Conservation (phyloP, 2,797 vertebrate genomes). For the Periophthalmus magnuspinnatus region DNA sequence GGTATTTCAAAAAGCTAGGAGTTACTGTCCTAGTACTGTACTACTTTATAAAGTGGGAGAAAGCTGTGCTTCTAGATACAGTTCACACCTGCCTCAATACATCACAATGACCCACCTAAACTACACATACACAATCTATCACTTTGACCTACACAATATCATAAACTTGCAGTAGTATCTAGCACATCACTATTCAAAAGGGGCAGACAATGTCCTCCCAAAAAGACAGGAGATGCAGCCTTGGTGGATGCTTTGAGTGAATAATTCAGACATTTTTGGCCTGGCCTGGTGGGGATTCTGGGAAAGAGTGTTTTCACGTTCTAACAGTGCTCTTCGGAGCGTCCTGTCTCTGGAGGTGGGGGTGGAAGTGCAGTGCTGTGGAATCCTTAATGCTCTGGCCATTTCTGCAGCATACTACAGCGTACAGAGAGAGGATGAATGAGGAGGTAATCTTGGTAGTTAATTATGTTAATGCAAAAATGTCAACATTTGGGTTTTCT, state of each 20-base stretch:
- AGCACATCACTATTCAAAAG: background rate
- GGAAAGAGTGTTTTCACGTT: constrained; percentile 15
- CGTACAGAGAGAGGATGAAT: constrained; percentile 26
- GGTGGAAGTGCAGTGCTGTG: constrained; percentile 42
- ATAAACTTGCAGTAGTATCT: background rate
- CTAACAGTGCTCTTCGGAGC: constrained; percentile 34
- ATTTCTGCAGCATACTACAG: constrained; percentile 33
- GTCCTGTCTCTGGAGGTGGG: constrained; percentile 33
- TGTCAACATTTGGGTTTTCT: no score
- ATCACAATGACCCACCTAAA: constrained; percentile 8
- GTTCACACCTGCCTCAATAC: background rate
- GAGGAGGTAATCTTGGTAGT: background rate
- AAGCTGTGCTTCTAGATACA: background rate
- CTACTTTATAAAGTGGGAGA: background rate
- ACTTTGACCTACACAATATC: background rate
- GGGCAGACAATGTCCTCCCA: background rate
- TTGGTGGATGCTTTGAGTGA: constrained; percentile 31
- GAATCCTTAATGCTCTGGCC: constrained; percentile 51
- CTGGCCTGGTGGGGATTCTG: background rate
- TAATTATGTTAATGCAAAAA: no score
- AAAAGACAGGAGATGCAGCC: constrained; percentile 14
- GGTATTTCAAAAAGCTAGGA: background rate
- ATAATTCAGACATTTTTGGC: constrained; percentile 50
- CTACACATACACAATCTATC: constrained; percentile 6
- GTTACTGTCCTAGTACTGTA: background rate